Percentiles rank a stretch among this genome's conserved stretches.
These are phyloP conservation scores for Balanococcus diminutus DNA, from an alignment of 2,888 invertebrate genomes.

Conservation along the genomic window DNA sequence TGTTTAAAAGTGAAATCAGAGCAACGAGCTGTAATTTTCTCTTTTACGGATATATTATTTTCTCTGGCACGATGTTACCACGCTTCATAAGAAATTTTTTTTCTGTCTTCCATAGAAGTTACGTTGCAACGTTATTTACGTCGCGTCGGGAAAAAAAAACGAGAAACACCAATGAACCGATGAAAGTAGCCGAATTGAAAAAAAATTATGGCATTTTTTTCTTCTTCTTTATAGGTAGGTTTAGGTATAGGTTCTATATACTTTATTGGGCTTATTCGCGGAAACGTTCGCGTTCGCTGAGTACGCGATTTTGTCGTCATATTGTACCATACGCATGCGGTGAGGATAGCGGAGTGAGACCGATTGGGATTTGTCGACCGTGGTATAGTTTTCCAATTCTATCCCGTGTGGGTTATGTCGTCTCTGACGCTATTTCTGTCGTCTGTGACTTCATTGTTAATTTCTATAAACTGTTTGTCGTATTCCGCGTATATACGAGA, in stretches of 20 bases:
- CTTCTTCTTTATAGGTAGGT: background rate
- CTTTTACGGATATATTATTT: constrained; percentile 25
- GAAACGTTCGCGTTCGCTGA: background rate
- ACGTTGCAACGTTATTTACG: background rate
- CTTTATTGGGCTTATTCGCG: background rate
- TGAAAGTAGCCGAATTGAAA: background rate
- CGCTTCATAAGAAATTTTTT: constrained; percentile 16
- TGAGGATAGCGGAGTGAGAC: no score
- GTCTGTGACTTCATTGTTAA: background rate
- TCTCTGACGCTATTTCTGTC: no score
- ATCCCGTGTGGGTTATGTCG: background rate
- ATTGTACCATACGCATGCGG: background rate
- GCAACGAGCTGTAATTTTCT: constrained; percentile 23
- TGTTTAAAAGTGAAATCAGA: constrained; percentile 29
- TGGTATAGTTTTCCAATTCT: background rate
- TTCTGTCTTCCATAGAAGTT: background rate
- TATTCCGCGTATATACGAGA: background rate
- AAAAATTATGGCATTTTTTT: background rate
- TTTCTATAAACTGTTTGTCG: background rate
- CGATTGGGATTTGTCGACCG: background rate
- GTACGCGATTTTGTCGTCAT: background rate
- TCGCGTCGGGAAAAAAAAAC: no score
- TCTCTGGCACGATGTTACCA: constrained; percentile 22
- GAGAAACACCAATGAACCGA: background rate
- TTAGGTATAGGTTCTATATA: background rate